phyloP scores from a whole-genome alignment of 2,113 vertebrate genomes.

The Salvator merianae region DNA sequence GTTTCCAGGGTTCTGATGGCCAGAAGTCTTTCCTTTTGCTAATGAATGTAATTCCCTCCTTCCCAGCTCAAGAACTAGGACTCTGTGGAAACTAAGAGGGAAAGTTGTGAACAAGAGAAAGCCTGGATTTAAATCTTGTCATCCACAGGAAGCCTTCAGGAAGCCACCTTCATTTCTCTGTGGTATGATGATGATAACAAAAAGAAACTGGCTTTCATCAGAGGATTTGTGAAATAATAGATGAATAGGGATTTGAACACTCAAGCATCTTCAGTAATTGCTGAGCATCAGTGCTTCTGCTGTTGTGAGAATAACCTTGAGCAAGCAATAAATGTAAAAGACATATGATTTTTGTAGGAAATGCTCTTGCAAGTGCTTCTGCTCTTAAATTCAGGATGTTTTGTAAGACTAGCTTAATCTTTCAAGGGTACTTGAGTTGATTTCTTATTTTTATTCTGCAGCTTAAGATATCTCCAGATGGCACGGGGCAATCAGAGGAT shows the following conservation, averaged over 20 bases:
- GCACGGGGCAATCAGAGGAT: no score
- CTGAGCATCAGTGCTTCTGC: not conserved
- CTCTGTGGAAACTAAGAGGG: not conserved
- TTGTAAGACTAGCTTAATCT: slow-evolving; percentile 23
- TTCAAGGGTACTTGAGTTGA: slow-evolving; percentile 37
- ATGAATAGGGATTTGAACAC: not conserved
- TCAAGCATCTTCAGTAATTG: not conserved
- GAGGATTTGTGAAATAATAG: not conserved
- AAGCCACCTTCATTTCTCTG: not conserved
- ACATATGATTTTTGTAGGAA: slow-evolving; percentile 34
- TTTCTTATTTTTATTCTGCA: not conserved
- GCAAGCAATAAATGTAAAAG: slow-evolving; percentile 46
- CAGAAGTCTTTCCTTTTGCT: slow-evolving; percentile 34
- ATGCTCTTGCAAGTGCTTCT: slow-evolving; percentile 6
- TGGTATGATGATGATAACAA: not conserved
- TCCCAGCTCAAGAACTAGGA: slow-evolving; percentile 7
- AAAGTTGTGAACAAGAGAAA: not conserved
- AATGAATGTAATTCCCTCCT: slow-evolving; percentile 23
- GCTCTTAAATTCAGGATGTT: slow-evolving; percentile 20
- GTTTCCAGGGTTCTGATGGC: no score
- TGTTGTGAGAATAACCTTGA: slow-evolving; percentile 23
- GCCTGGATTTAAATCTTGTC: not conserved
- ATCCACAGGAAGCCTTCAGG: not conserved
- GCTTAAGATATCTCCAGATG: no score
- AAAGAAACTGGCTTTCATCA: not conserved